Evolutionary conservation across 2,113 vertebrate genomes (phyloP).

Genomic region (Holacanthus passer): DNA sequence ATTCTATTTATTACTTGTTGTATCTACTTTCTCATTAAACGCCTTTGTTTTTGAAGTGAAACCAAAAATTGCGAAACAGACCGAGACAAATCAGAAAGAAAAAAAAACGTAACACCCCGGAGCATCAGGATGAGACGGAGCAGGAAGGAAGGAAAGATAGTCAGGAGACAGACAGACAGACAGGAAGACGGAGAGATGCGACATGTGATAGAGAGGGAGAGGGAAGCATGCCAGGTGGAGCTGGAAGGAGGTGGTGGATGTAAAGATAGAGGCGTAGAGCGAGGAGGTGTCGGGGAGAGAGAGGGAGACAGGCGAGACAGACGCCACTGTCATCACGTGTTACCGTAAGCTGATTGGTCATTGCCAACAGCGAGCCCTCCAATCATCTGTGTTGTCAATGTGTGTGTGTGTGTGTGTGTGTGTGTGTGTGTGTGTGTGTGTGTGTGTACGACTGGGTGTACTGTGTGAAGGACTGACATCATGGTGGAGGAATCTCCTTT

Average conservation of each 20-base stretch:
- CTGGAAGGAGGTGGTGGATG: constrained; percentile 45
- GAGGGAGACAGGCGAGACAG: constrained; percentile 17
- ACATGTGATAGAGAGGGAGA: constrained; percentile 39
- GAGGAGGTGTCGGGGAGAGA: constrained; percentile 38
- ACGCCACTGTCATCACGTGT: constrained; percentile 26
- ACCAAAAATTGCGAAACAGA: constrained; percentile 11
- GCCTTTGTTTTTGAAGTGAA: constrained; percentile 6
- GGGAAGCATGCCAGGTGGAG: constrained; percentile 48
- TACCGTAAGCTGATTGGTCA: constrained; percentile 53
- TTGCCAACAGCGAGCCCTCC: constrained; percentile 28
- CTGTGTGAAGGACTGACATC: constrained; percentile 53
- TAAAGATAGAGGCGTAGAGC: constrained; percentile 38
- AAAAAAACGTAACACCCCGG: constrained; percentile 13
- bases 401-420: constrained; percentile 6
- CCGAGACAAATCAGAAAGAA: constrained; percentile 8
- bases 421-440: constrained; percentile 14
- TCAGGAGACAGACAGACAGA: constrained; percentile 9
- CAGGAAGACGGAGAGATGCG: constrained; percentile 32
- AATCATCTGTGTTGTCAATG: constrained; percentile 43
- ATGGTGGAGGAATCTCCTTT: constrained; percentile 62
- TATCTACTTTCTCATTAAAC: neutral
- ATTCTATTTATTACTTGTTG: neutral
- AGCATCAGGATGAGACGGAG: constrained; percentile 50
- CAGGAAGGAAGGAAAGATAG: constrained; percentile 22
- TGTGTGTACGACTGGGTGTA: constrained; percentile 10